Conservation (phyloP, 2,888 invertebrate species). For the Ectemnius cavifrons region DNA sequence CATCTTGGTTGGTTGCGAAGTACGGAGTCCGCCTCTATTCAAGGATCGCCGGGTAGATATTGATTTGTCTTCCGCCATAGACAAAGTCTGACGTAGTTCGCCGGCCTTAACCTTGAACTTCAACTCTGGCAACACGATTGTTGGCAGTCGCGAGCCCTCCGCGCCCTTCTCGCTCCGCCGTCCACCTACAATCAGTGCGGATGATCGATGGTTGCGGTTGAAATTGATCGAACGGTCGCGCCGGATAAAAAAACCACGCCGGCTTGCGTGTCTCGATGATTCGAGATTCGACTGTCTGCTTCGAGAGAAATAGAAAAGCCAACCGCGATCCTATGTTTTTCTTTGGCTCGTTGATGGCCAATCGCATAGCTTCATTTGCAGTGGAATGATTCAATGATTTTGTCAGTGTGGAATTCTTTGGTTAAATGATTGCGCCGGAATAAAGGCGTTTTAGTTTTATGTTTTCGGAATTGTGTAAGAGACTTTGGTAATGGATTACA, state of each 20-base stretch:
- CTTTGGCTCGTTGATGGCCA: too few species aligned
- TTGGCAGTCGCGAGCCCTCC: conserved; percentile 29
- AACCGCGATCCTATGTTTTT: too few species aligned
- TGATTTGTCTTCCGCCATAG: conserved; percentile 54
- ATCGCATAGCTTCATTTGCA: too few species aligned
- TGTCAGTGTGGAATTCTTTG: too few species aligned
- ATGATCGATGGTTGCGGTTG: conserved; percentile 32
- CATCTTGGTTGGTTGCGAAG: background rate
- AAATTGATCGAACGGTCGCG: conserved; percentile 17
- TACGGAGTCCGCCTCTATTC: background rate
- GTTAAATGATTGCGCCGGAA: too few species aligned
- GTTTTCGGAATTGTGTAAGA: too few species aligned
- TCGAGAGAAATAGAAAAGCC: background rate
- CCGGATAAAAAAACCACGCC: background rate
- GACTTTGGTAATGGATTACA: too few species aligned
- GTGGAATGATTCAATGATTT: too few species aligned
- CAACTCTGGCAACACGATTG: conserved; percentile 46
- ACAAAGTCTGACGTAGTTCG: conserved; percentile 42
- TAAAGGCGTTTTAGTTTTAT: too few species aligned
- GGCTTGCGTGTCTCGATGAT: too few species aligned
- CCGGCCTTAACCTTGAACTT: conserved; percentile 61
- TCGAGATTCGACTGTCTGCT: background rate
- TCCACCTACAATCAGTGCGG: conserved; percentile 25
- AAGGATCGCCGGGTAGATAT: conserved; percentile 49
- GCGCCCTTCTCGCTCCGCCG: background rate